Evolutionary conservation across 2,797 vertebrate genomes (phyloP), one percentile per base, ranked within the genome.

Genomic region (Anableps anableps): DNA sequence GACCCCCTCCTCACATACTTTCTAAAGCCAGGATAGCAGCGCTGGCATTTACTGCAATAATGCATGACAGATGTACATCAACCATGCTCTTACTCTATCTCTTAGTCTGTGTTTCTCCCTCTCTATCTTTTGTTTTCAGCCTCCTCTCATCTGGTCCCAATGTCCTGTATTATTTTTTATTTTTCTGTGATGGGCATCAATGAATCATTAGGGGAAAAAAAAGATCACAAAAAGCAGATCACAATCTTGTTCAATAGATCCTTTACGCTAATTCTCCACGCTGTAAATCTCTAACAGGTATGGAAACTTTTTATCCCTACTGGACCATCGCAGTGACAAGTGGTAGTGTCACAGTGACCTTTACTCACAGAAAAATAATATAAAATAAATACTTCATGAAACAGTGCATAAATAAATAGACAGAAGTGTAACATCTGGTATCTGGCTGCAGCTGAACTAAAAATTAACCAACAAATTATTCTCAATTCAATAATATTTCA

Each of bases 1-100:
- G 81, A 78, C 89, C 91, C 87, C 90, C 89, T 88, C 85, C 86
- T 88, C 85, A 88, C 89, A 92, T 93, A 94, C 89, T 94, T 95
- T 94, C 87, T 92, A 86, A 94, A 95, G 91, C 86, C 92, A 90
- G 91, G 91, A 91, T 95, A 94, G 90, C 93, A 93, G 91, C 83
- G 82, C 93, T 94, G 94, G 94, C 92, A 95, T 95, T 92, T 83
- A 77, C 89, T 71, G 85, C 91, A 94, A 94, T 96, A 96, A 96
- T 96, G 94, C 94, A 92, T 95, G 95, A 94, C 96, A 96, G 95
- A 96, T 96, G 96, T 95, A 96, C 83, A 87, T 94, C 94, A 93
- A 91, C 94, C 80, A n/a, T 83, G 85, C 80, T 86, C 90, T 36
- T 78, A 77, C 74, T 90, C 81, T 87, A 13, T 86, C 74, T 88